Base-by-base conservation (phyloP, 2,113 vertebrate genomes). In the Sceloporus tristichus region DNA sequence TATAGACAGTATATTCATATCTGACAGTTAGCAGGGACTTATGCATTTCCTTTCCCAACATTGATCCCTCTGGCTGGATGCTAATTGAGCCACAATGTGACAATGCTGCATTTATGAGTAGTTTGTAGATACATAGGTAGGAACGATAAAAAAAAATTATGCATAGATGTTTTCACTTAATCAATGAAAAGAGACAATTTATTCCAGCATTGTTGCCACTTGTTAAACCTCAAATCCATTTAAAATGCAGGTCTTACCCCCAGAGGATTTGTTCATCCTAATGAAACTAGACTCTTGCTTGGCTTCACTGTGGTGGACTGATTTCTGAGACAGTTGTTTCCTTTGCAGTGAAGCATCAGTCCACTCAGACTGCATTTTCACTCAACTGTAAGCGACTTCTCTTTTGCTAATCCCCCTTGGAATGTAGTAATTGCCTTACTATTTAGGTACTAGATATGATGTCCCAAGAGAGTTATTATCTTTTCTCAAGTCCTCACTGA, bases 391-490 rank as follows among this genome's bases (percentile, higher is more conserved):
- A 79, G 75, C 11, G 29, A 68, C 27, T 79, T 85, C 84, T 79
- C 25, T 68, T 78, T 86, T 74, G 56, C 85, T 86, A 79, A 86
- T 79, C 85, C 85, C 71, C 40, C 62, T 86, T 68, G 85, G 85
- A 86, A 86, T 86, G 62, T 59, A 68, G 34, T 86, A 86, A 86
- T 86, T 86, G 85, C 75, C 62, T 86, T 79, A 68, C 85, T 53
- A 79, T 42, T 86, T 86, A 86, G 59, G 62, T 86, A 78, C 75
- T 68, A 68, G 75, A 59, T 48, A 53, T 5, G 5, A 66, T 19
- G 19, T 53, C 85, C 85, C 75, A 86, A n/a, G 40, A 79, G 84
- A 65, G 56, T 85, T 77, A 78, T 79, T 86, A 86, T 86, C 85
- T 86, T 79, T 78, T 53, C 75, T 40, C 77, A 18, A 78, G 27